Evolutionary conservation across 1,140 invertebrate species (phyloP), one percentile per base, ranked within the genome.

Genomic region (Apis dorsata): DNA sequence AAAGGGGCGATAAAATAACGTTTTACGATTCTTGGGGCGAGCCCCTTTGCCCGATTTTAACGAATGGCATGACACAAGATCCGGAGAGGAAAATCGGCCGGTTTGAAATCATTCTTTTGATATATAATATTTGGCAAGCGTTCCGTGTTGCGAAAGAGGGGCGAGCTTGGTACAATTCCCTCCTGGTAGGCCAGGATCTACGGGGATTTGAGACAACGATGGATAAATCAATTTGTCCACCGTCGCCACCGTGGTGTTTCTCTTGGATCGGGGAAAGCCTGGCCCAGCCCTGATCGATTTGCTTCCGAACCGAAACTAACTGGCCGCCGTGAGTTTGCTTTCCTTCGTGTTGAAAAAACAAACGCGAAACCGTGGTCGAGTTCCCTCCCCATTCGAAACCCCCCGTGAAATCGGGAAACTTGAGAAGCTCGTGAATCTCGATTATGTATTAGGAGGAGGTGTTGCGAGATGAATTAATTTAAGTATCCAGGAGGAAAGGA

Each of bases 261-360:
- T 87, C 84, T 86, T 84, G 81, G 77, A 87, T 49, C 69, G 34
- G 66, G 24, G 34, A 44, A 7, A 44, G 34, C 5, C 10, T 24
- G 13, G 9, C 13, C 10, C 51, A 53, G 53, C 79, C 71, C n/a
- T 76, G 85, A 87, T 86, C 85, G 75, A 86, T 82, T 75, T 60
- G n/a, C 60, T 68, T 51, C 21, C 63, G 72, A 55, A 60, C 59
- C 72, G 72, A 44, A 44, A 34, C 34, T 34, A 4, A 60, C 75
- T n/a, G n/a, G 13, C 44, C 24, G 63, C 0, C 65, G 10, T 5
- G 34, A 34, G 65, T 77, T 77, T 76, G 55, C 73, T 66, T 55
- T 77, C 24, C 49, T 77, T 15, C 62, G 12, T 10, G 75, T 11
- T 34, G 79, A 65, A 80, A 81, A 81, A 79, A 73, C 79, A 82